Evolutionary conservation across 1,140 invertebrate genomes (phyloP), one percentile per base, ranked within the genome.

Genomic region (Antheraea pernyi): DNA sequence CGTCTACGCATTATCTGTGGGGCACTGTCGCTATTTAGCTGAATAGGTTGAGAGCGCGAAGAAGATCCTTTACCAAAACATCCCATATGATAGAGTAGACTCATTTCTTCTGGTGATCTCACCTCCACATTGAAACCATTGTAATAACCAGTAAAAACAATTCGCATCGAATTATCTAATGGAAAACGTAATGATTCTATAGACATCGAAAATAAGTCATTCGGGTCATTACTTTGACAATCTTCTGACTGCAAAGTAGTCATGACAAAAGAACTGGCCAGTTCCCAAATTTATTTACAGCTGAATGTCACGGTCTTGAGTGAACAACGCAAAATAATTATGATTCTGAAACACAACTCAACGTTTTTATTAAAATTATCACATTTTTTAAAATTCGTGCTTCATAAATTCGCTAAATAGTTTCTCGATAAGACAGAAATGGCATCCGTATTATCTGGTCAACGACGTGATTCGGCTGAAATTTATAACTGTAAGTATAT

Each of bases 11-110:
- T 83, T 69, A 95, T 83, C 42, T 86, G 84, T 22, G 93, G 93
- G 53, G 86, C 87, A 59, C 70, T 69, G 72, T 84, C 72, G 74
- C 69, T 85, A 72, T 91, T 89, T 13, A 88, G 85, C 77, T 92
- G 92, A 36, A 84, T 84, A 39, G 95, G 95, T 74, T 92, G 93
- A 46, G 94, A 94, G 58, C 94, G 91, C 0, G 95, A 96, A 11
- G 93, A 81, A 42, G 94, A 94, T 39, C 95, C 95, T 93, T 96
- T 96, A 1, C 96, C 96, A 92, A 96, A 97, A 85, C 93, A 95
- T 10, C 96, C 96, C 94, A 95, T 96, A 39, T 94, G 94, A 88
- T 95, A 93, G 7, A 97, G 75, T 4, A 91, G 86, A 77, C 89
- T 86, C 79, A 96, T 95, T 78, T 95, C 94, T 59, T 94, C 89